Percentiles rank a stretch among this genome's conserved stretches.
These are phyloP conservation scores for Drosophila meridiana DNA, from an alignment of 2,888 invertebrate genomes.

Conservation along the genomic window DNA sequence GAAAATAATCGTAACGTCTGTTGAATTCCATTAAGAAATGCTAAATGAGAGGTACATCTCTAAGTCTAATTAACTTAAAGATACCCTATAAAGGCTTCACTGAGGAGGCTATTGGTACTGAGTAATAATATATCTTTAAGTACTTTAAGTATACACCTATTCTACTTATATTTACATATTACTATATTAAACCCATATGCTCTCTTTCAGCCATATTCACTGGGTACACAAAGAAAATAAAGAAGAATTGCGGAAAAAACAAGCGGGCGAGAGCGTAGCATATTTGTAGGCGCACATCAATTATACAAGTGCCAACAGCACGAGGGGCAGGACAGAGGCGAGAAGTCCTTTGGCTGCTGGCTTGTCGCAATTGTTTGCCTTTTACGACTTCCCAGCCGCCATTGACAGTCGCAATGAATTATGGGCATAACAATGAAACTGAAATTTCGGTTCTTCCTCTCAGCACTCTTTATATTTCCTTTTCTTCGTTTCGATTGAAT, in stretches of 20 bases:
- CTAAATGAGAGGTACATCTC: too few species aligned
- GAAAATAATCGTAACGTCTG: too few species aligned
- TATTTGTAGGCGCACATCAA: constrained; percentile 59
- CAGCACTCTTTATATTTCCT: not conserved
- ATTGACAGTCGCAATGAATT: constrained; percentile 61
- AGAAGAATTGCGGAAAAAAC: not conserved
- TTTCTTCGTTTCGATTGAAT: not conserved
- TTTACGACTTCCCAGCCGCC: constrained; percentile 60
- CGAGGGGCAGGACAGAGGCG: not conserved
- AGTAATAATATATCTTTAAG: not conserved
- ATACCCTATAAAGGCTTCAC: too few species aligned
- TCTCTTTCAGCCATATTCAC: not conserved
- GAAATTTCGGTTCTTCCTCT: constrained; percentile 28
- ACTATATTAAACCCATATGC: not conserved
- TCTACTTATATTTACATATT: not conserved
- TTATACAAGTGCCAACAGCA: constrained; percentile 54
- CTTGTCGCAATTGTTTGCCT: constrained; percentile 58
- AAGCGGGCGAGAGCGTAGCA: constrained; percentile 15
- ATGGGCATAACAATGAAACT: constrained; percentile 57
- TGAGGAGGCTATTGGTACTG: not conserved
- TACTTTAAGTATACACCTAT: not conserved
- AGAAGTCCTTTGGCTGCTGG: constrained; percentile 17
- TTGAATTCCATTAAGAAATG: too few species aligned
- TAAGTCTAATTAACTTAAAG: too few species aligned
- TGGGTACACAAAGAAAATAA: not conserved